phyloP scores from a whole-genome alignment of 2,888 invertebrate species.

The Amblyjoppa fuscipennis region DNA sequence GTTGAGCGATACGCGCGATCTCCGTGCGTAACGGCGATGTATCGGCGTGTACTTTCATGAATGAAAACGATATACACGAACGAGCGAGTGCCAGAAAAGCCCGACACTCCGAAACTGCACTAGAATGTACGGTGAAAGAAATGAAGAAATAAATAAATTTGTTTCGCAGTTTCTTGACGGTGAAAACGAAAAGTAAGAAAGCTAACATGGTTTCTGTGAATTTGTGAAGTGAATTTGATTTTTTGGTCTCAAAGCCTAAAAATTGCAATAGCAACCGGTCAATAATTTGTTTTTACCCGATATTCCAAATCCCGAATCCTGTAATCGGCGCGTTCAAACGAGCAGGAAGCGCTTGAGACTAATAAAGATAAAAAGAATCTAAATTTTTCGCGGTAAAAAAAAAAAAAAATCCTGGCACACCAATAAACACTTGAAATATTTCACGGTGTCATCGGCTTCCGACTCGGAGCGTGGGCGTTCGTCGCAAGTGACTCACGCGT shows the following conservation, averaged over 20 bases:
- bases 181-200: too few relatives aligned
- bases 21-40: neutral
- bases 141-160: too few relatives aligned
- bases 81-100: neutral
- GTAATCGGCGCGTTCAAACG: neutral
- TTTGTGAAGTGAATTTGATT: too few relatives aligned
- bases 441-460: slow-evolving; percentile 22
- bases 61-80: slow-evolving; percentile 14
- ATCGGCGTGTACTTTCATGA: slow-evolving; percentile 4
- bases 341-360: neutral
- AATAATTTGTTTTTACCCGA: too few relatives aligned
- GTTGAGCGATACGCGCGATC: slow-evolving; percentile 1
- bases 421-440: neutral
- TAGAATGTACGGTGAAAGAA: neutral
- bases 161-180: too few relatives aligned
- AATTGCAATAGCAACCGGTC: too few relatives aligned
- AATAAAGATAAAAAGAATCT: neutral
- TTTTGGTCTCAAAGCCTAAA: too few relatives aligned
- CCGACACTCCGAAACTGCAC: neutral
- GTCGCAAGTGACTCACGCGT: slow-evolving; percentile 53
- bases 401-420: neutral
- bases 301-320: neutral
- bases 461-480: slow-evolving; percentile 13
- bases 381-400: neutral
- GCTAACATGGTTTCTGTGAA: neutral